Base-by-base conservation (phyloP, 2,113 vertebrate species). In the Toxotes chatareus region DNA sequence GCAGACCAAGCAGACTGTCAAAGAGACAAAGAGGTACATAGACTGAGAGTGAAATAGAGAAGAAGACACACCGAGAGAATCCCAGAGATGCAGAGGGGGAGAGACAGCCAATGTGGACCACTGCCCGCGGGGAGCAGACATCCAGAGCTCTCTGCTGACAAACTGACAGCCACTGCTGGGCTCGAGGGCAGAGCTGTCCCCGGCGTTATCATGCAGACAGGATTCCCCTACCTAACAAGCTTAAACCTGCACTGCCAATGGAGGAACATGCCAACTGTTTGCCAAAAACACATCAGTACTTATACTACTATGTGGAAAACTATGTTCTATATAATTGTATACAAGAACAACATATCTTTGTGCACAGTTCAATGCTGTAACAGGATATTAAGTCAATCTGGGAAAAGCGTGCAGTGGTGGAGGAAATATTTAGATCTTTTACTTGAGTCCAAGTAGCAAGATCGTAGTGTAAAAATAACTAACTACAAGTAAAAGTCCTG, bases 81-180 rank as follows among this genome's bases (percentile, higher is more conserved):
- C 42, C 47, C 53, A 51, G 55, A 56, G 65, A 72, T 62, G 42
- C 55, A 76, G 60, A 23, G 31, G 62, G 55, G 63, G 44, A 34
- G 53, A 80, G 81, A 32, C 64, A 88, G 78, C 36, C 76, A 47
- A n/a, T 42, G 70, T 60, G 83, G 85, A 83, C 63, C 36, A 42
- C 32, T 11, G 60, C 57, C 74, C 13, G 2, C 21, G 16, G 89
- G 76, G 44, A 76, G 64, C 53, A 86, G 78, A 77, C 80, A 36
- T 88, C 79, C 71, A 70, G 57, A 47, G 82, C 79, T 86, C 74
- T 23, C 68, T 34, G 44, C 67, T 77, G 80, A 86, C 81, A 83
- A 51, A 68, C 85, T 87, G 86, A 86, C 88, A 83, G 82, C 23
- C 65, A 66, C 40, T 5, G 27, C 31, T 23, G 65, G 62, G 31